Percentiles rank a stretch among this genome's conserved stretches.
Evolutionary conservation across 2,797 vertebrate genomes (phyloP).

Genomic region (Sylvilagus floridanus): DNA sequence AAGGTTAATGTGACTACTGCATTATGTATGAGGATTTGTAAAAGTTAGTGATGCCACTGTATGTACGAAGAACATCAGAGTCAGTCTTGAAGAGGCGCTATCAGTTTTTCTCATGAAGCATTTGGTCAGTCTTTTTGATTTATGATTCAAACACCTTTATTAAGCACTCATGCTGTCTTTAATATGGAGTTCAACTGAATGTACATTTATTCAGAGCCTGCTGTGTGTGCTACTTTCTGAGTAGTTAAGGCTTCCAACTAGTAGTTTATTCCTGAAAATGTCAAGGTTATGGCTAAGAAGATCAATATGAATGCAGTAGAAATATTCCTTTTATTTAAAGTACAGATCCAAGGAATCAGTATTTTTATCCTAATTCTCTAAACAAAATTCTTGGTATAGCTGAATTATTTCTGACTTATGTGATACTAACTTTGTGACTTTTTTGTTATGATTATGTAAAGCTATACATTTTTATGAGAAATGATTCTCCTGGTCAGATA

Average conservation of each 20-base stretch:
- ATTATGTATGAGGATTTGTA: slow-evolving; percentile 21
- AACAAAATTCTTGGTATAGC: slow-evolving; percentile 58
- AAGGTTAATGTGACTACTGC: not conserved
- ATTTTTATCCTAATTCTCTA: slow-evolving; percentile 61
- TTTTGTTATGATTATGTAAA: slow-evolving; percentile 57
- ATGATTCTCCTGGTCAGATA: slow-evolving; percentile 58
- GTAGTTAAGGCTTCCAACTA: slow-evolving; percentile 34
- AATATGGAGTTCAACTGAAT: slow-evolving; percentile 32
- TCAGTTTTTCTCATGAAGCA: slow-evolving; percentile 57
- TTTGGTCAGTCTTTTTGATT: slow-evolving; percentile 53
- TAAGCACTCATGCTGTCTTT: slow-evolving; percentile 42
- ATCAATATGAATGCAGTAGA: slow-evolving; percentile 32
- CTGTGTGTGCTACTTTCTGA: slow-evolving; percentile 30
- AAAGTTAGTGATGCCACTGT: slow-evolving; percentile 35
- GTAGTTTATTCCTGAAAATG: slow-evolving; percentile 62
- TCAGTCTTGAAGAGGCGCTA: slow-evolving; percentile 8
- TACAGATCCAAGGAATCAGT: not conserved
- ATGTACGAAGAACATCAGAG: slow-evolving; percentile 30
- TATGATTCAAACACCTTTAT: slow-evolving; percentile 56
- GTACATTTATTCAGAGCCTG: slow-evolving; percentile 32
- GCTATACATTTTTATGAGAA: slow-evolving; percentile 50
- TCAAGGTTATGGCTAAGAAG: slow-evolving; percentile 59
- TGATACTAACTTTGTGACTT: slow-evolving; percentile 27
- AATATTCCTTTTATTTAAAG: slow-evolving; percentile 35
- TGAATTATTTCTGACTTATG: slow-evolving; percentile 62